phyloP scores from a whole-genome alignment of 35 echinoderm and acorn worm species.

The Amphiura filiformis region DNA sequence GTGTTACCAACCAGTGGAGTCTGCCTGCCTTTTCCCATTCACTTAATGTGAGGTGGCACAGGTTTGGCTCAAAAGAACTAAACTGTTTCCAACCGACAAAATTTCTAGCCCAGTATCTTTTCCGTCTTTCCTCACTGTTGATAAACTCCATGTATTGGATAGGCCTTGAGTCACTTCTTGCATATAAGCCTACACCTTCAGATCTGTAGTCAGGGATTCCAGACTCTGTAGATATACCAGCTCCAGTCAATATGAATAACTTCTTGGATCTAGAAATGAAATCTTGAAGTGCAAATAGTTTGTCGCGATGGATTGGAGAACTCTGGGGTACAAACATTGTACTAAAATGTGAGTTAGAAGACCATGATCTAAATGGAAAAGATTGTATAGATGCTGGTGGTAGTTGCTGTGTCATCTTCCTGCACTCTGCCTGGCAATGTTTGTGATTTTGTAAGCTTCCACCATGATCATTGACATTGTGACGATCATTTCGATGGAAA shows the following conservation, averaged over 20 bases:
- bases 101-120: conserved; percentile 91
- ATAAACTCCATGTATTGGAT: conserved; percentile 81
- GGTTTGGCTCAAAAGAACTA: conserved; percentile 72
- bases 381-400: too few relatives aligned
- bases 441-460: too few relatives aligned
- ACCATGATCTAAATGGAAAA: too few relatives aligned
- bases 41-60: conserved; percentile 44
- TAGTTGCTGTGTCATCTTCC: too few relatives aligned
- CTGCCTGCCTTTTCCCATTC: conserved; percentile 79
- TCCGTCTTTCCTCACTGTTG: conserved; percentile 47
- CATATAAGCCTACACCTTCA: conserved; percentile 91
- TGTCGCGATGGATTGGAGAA: conserved; percentile 11
- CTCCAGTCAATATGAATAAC: conserved; percentile 87
- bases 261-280: conserved; percentile 58
- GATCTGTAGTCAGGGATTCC: conserved; percentile 97
- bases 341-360: neutral
- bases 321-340: conserved; percentile 58
- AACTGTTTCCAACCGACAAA: conserved; percentile 83
- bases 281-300: conserved; percentile 58
- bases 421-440: too few relatives aligned
- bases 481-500: too few relatives aligned
- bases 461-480: too few relatives aligned
- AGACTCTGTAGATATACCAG: conserved; percentile 93
- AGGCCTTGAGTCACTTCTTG: conserved; percentile 58
- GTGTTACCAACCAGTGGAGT: conserved; percentile 87